Conservation (phyloP, 1,140 invertebrate species). For the Contarinia nasturtii region DNA sequence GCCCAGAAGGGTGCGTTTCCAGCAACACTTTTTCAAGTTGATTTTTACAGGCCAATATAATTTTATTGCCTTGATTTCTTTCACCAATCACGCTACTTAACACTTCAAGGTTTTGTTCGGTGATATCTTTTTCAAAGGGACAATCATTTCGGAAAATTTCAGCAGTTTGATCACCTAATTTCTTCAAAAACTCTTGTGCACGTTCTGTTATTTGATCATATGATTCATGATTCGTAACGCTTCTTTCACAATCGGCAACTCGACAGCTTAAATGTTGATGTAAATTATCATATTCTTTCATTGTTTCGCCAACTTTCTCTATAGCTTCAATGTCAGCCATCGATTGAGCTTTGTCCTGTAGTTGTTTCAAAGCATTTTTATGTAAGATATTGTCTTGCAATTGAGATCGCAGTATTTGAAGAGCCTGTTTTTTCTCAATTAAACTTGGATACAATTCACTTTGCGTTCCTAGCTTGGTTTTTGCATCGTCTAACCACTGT, state of each 20-base stretch:
- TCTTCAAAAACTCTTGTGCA: constrained; percentile 41
- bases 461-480: constrained; percentile 44
- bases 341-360: constrained; percentile 52
- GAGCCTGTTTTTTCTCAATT: constrained; percentile 65
- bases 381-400: constrained; percentile 68
- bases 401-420: constrained; percentile 54
- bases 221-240: constrained; percentile 63
- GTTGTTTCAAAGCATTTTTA: constrained; percentile 53
- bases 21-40: constrained; percentile 51
- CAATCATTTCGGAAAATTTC: constrained; percentile 50
- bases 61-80: constrained; percentile 49
- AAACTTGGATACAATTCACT: constrained; percentile 52
- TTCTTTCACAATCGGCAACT: constrained; percentile 43
- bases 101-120: constrained; percentile 49
- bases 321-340: constrained; percentile 56
- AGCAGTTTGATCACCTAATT: constrained; percentile 46
- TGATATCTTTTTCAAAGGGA: constrained; percentile 48
- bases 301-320: constrained; percentile 43
- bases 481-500: constrained; percentile 58
- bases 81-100: constrained; percentile 57
- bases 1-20: constrained; percentile 62
- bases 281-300: constrained; percentile 46
- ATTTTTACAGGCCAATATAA: constrained; percentile 46
- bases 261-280: constrained; percentile 44
- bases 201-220: constrained; percentile 59